Base-by-base conservation (phyloP, 2,888 invertebrate genomes). In the Ophioninae sp. region DNA sequence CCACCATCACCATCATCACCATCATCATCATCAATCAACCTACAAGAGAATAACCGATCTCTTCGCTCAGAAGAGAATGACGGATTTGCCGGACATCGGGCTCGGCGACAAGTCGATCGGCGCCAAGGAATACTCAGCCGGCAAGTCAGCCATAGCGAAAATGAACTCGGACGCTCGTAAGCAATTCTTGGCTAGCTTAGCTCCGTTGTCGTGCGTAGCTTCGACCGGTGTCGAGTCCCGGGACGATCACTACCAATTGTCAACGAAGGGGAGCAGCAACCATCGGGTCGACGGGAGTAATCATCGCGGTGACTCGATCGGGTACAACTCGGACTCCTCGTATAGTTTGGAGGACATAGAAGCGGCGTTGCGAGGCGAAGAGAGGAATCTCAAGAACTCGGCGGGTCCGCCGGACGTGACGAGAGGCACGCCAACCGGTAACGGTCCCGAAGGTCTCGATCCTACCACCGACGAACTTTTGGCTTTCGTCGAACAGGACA, bases 401-500 rank as follows among this genome's bases (percentile, higher is more conserved):
- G 90, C 89, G 0, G 86, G 86, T 6, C 96, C 96, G 0, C 97
- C 97, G 0, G 97, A 97, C 89, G 96, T 97, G 0, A 95, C 97
- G 13, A 96, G 96, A 68, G 97, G 96, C 0, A 96, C 96, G 0
- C 96, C 96, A 85, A 94, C 94, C 91, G 91, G 89, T 17, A 88
- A 85, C 21, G 90, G 89, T 21, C 91, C 91, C 0, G 91, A 90
- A 23, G 88, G 88, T 17, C 81, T 86, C 3, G 91, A 90, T 21
- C 87, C 87, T 0, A 88, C 93, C 61, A 95, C 95, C 17, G 97
- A 97, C 88, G 97, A 98, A 67, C 91, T 98, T 59, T 96, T 96
- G 0, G 96, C 96, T 70, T 98, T 98, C 89, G 97, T 97, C 0
- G 96, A 97, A 87, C 97, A 97, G 83, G 96, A 97, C 86, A 96